Base-by-base conservation (phyloP, 2,797 vertebrate species). In the Scomberomorus guttatus region DNA sequence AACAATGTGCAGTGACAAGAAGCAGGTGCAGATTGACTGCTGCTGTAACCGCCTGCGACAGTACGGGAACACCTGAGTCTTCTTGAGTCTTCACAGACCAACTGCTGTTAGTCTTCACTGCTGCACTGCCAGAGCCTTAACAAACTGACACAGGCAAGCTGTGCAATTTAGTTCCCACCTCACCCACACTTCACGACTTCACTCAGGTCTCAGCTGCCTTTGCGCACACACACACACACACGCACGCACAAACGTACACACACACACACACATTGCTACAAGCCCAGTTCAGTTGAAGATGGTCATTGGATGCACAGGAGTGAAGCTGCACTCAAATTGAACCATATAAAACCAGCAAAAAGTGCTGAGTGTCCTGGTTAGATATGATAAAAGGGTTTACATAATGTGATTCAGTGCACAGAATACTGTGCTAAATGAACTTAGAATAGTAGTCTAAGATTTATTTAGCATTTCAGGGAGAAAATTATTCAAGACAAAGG, bases 1-100 rank as follows among this genome's bases (percentile, higher is more conserved):
- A 73, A 65, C 88, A 84, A 92, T 87, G 77, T 73, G 73, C 58
- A 70, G 76, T 87, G 92, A 93, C 92, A 90, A 72, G 71, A 86
- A 71, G 65, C 74, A 80, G 81, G 72, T 78, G 24, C 64, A 81
- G 86, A 91, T 27, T 85, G 92, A 87, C 88, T 83, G 73, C 79
- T 77, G 79, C 76, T 74, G 68, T 90, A 91, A 95, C 70, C 65
- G 73, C 24, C 50, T 71, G 2, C 22, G 92, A 91, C 92, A 87
- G 89, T 62, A 50, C 65, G 44, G 82, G 87, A 87, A 82, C 82
- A 87, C 89, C 88, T 87, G 89, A 75, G 85, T 69, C 77, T 83
- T 48, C 74, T 73, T 55, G 46, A 83, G 76, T 87, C 80, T 76
- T 83, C 83, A 60, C 77, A 75, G 58, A 84, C 64, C 75, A 55